Conservation (phyloP, 2,797 vertebrate species). For the Etheostoma nigrum region DNA sequence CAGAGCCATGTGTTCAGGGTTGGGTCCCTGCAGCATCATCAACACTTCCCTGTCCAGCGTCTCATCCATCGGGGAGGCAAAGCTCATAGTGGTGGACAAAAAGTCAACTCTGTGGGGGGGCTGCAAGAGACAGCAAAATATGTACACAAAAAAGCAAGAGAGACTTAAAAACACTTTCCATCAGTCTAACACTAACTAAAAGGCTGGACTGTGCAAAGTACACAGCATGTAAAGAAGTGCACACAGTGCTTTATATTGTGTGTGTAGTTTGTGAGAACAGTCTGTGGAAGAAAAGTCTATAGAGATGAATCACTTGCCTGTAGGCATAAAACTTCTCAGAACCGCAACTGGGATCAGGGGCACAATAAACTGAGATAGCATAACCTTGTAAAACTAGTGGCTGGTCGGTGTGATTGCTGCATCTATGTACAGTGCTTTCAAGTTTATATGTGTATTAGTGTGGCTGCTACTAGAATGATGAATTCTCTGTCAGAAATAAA, state of each 20-base stretch:
- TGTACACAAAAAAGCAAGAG: background rate
- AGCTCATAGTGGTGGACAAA: constrained; percentile 63
- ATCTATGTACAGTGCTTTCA: background rate
- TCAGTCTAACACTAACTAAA: background rate
- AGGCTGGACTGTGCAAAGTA: background rate
- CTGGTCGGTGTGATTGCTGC: background rate
- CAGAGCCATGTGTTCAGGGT: constrained; percentile 78
- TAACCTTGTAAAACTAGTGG: background rate
- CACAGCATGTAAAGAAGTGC: background rate
- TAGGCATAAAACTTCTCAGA: constrained; percentile 1
- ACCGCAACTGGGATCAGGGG: background rate
- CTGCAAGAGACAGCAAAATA: constrained; percentile 22
- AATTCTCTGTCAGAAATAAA: background rate
- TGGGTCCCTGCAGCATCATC: constrained; percentile 85
- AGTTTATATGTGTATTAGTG: background rate
- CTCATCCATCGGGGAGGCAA: constrained; percentile 80
- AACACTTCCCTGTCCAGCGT: constrained; percentile 88
- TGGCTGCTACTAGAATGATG: background rate
- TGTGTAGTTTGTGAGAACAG: constrained; percentile 1
- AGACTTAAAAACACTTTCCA: background rate
- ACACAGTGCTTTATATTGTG: constrained; percentile 15
- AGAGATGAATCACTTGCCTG: constrained; percentile 4
- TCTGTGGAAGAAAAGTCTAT: background rate
- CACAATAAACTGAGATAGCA: constrained; percentile 15
- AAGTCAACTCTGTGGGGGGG: constrained; percentile 61